Conservation (phyloP, 2,888 invertebrate species). For the Plebejus argus region DNA sequence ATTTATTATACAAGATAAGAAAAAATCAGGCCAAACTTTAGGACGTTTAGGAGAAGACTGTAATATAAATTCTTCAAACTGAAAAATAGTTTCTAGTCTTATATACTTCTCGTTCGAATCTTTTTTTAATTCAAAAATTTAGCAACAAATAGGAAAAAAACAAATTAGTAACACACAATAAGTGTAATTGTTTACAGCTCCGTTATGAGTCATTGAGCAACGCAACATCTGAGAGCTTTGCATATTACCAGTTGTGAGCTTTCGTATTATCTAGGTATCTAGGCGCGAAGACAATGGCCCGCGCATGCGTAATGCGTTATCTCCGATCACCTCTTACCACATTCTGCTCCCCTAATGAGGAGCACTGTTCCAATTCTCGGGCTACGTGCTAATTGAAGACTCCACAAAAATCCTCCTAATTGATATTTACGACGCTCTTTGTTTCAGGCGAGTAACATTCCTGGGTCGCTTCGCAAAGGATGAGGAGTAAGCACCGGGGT, state of each 20-base stretch:
- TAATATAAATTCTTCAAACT: too few relatives aligned
- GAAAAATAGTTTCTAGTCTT: too few relatives aligned
- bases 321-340: constrained; percentile 73
- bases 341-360: constrained; percentile 75
- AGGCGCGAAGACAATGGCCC: constrained; percentile 71
- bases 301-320: constrained; percentile 79
- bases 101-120: too few relatives aligned
- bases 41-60: too few relatives aligned
- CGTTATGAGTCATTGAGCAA: constrained; percentile 51
- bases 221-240: constrained; percentile 58
- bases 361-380: constrained; percentile 65
- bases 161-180: constrained; percentile 1
- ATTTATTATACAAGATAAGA: too few relatives aligned
- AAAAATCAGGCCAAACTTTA: too few relatives aligned
- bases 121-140: neutral
- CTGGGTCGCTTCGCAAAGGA: constrained; percentile 66
- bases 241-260: constrained; percentile 58
- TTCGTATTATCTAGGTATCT: constrained; percentile 66
- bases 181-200: constrained; percentile 28
- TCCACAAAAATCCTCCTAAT: constrained; percentile 57
- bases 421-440: constrained; percentile 58
- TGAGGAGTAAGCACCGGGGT: constrained; percentile 75
- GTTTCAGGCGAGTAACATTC: constrained; percentile 53
- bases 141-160: neutral
- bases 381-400: constrained; percentile 66